These are phyloP conservation scores for Lissonota sp. DNA, from an alignment of 2,888 invertebrate genomes.

Conservation along the genomic window DNA sequence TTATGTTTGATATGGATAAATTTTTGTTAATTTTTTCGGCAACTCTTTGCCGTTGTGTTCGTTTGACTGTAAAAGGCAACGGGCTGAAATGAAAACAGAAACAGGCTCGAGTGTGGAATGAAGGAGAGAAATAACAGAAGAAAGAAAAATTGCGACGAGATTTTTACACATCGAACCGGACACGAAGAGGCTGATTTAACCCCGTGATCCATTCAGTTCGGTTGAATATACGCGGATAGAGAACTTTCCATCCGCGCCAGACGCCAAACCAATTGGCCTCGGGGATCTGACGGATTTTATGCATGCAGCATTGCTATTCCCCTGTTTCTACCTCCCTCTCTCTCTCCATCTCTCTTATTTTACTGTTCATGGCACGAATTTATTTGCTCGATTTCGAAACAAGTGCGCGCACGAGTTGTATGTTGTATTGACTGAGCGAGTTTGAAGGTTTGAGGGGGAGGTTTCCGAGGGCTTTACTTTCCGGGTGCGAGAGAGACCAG, in stretches of 20 bases:
- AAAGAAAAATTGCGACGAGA: constrained; percentile 25
- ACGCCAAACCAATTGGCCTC: constrained; percentile 60
- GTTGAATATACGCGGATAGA: constrained; percentile 37
- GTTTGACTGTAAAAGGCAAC: not conserved
- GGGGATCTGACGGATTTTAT: constrained; percentile 66
- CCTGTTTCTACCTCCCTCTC: constrained; percentile 8
- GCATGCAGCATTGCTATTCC: constrained; percentile 55
- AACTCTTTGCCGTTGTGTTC: no score
- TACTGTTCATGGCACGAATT: constrained; percentile 72
- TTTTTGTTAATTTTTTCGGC: not conserved
- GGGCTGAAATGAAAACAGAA: not conserved
- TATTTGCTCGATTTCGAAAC: constrained; percentile 75
- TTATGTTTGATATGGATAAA: not conserved
- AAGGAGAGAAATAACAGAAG: not conserved
- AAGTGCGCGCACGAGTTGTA: constrained; percentile 65
- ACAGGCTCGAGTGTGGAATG: not conserved
- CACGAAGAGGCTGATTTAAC: constrained; percentile 15
- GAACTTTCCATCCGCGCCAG: constrained; percentile 38
- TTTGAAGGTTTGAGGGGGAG: constrained; percentile 42
- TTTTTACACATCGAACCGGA: not conserved
- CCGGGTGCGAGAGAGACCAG: constrained; percentile 32
- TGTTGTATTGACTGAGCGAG: constrained; percentile 1
- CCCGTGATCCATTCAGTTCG: constrained; percentile 35
- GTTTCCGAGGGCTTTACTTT: constrained; percentile 35
- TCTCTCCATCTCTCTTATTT: constrained; percentile 35